A percentile compares a stretch with the other conserved stretches of the same genome.
phyloP scores from a whole-genome alignment of 2,113 vertebrate genomes.

The Cottus gobio region DNA sequence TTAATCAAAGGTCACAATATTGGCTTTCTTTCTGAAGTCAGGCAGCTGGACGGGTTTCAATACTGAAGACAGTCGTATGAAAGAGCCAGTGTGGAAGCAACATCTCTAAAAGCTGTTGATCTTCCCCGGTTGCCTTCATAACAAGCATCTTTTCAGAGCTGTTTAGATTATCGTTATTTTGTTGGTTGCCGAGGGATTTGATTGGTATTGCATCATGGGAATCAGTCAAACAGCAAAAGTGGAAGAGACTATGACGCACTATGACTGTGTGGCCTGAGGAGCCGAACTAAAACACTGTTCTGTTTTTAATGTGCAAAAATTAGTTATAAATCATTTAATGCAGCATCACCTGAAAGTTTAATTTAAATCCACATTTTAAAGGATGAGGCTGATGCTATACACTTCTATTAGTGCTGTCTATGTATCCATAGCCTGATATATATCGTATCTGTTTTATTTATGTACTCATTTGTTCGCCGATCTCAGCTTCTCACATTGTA shows the following conservation, averaged over 20 bases:
- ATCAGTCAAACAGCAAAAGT: not conserved
- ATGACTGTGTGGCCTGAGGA: not conserved
- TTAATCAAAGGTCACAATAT: conserved; percentile 66
- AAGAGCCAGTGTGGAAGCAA: not conserved
- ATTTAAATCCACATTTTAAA: not conserved
- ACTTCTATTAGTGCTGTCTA: not conserved
- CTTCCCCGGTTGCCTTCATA: not conserved
- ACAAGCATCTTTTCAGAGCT: not conserved
- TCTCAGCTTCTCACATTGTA: not conserved
- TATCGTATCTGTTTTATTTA: no score
- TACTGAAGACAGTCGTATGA: conserved; percentile 13
- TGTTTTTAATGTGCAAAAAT: no score
- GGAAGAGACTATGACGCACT: no score
- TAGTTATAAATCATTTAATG: not conserved
- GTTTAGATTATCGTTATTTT: not conserved
- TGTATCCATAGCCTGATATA: not conserved
- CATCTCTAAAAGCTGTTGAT: conserved; percentile 3
- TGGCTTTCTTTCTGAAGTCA: conserved; percentile 53
- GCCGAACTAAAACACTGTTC: not conserved
- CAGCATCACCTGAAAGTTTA: not conserved
- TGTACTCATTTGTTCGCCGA: no score
- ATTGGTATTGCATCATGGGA: not conserved
- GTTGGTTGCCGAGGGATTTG: not conserved
- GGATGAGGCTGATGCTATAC: not conserved
- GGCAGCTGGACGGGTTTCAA: conserved; percentile 47